These are phyloP conservation scores for Jaculus jaculus DNA, from an alignment of 2,113 vertebrate species.

Conservation along the genomic window DNA sequence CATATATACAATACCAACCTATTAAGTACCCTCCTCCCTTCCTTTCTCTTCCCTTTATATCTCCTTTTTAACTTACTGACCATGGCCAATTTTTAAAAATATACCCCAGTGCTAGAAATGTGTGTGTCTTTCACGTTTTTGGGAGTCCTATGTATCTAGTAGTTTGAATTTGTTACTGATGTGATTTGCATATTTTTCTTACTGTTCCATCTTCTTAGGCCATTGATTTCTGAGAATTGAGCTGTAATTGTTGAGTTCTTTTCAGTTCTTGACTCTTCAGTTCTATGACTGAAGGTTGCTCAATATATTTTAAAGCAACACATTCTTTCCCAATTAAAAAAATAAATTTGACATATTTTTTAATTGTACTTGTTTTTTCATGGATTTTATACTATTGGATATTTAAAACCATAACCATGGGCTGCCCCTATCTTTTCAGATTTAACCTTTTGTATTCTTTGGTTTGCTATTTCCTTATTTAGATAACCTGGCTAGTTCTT, in stretches of 20 bases:
- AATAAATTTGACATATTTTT: neutral
- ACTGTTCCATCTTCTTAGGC: neutral
- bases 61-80: too few relatives aligned
- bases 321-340: neutral
- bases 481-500: neutral
- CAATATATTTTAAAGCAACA: neutral
- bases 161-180: neutral
- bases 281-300: neutral
- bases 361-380: neutral
- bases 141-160: neutral
- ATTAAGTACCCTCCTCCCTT: too few relatives aligned
- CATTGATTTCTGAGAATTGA: neutral
- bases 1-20: too few relatives aligned
- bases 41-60: too few relatives aligned
- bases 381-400: neutral
- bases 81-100: neutral
- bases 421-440: neutral
- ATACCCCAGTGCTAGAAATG: neutral
- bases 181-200: neutral
- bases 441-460: neutral
- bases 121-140: neutral
- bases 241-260: neutral
- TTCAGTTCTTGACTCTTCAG: neutral
- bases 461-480: neutral
- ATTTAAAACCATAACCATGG: neutral